Percentiles rank a stretch among this genome's conserved stretches.
Evolutionary conservation across 2,113 vertebrate species (phyloP).

Genomic region (Muntiacus muntjak): DNA sequence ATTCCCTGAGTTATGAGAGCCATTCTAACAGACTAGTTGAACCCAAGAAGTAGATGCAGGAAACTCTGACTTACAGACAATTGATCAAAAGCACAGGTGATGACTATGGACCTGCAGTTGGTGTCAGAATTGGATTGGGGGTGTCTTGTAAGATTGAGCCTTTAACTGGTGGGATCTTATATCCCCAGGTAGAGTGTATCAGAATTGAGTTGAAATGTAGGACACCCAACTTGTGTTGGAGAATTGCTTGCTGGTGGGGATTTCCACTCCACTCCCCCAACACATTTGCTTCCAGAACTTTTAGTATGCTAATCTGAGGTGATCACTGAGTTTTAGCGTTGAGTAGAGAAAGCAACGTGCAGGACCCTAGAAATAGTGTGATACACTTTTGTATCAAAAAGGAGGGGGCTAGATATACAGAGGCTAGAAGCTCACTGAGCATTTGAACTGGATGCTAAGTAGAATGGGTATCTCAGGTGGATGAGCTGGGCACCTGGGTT

Average conservation of each 20-base stretch:
- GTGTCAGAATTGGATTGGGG: background rate
- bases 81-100: background rate
- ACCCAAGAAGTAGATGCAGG: background rate
- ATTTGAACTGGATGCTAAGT: background rate
- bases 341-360: background rate
- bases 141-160: background rate
- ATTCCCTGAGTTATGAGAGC: background rate
- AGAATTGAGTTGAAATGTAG: background rate
- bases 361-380: background rate
- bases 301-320: background rate
- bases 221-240: background rate
- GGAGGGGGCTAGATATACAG: background rate
- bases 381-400: background rate
- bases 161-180: background rate
- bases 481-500: background rate
- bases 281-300: background rate
- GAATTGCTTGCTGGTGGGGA: background rate
- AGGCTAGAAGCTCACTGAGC: background rate
- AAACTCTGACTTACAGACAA: background rate
- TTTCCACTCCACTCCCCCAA: background rate
- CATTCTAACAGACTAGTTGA: background rate
- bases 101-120: background rate
- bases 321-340: background rate
- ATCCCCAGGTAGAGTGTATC: background rate
- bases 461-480: background rate